Conservation (phyloP, 1,140 invertebrate genomes). For the Hyphantria cunea region DNA sequence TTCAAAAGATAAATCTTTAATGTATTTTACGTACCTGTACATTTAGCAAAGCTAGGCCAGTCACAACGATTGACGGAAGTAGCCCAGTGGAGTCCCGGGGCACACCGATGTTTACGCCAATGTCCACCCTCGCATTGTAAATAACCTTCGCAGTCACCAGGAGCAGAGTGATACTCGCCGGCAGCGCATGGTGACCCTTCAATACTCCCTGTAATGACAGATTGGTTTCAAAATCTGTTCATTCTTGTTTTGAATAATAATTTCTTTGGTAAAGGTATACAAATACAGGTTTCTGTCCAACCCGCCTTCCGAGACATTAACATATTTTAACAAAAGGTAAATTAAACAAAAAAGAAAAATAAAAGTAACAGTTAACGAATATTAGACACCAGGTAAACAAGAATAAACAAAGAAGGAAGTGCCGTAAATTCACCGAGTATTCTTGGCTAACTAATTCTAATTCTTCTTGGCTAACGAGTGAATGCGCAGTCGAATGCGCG, state of each 20-base stretch:
- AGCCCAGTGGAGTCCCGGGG: conserved; percentile 92
- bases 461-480: too few species aligned
- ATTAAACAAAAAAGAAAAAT: too few species aligned
- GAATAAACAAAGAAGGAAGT: too few species aligned
- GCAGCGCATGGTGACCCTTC: conserved; percentile 81
- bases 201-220: conserved; percentile 36
- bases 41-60: conserved; percentile 89
- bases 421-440: too few species aligned
- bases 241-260: neutral
- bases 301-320: too few species aligned
- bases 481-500: too few species aligned
- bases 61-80: conserved; percentile 85
- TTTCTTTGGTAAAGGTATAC: neutral
- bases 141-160: conserved; percentile 88
- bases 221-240: too few species aligned
- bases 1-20: neutral
- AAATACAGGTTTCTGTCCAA: conserved; percentile 9
- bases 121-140: conserved; percentile 88
- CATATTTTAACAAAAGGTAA: too few species aligned
- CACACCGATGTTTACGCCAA: conserved; percentile 86
- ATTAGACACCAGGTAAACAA: too few species aligned
- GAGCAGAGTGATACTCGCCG: conserved; percentile 86
- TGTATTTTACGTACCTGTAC: conserved; percentile 79
- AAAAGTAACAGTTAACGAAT: too few species aligned
- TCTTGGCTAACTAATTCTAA: too few species aligned